Evolutionary conservation across 2,113 vertebrate species (phyloP).

Genomic region (Damaliscus lunatus): DNA sequence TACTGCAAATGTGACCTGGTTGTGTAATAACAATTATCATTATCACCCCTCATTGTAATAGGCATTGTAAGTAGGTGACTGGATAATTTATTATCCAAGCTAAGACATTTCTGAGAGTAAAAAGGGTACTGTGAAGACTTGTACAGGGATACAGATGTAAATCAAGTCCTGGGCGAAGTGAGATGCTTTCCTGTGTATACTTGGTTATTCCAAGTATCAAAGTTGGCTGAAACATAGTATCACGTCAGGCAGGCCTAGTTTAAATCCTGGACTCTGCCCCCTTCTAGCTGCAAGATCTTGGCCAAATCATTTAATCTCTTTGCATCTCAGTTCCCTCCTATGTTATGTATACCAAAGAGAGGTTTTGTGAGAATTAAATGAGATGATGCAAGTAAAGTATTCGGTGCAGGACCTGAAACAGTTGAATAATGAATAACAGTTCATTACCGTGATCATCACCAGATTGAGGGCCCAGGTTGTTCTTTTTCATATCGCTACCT

Average conservation of each 20-base stretch:
- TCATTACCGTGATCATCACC: not conserved
- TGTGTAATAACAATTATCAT: not conserved
- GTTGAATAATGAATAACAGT: not conserved
- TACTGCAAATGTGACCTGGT: not conserved
- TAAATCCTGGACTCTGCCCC: not conserved
- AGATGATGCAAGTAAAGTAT: not conserved
- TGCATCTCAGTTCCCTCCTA: not conserved
- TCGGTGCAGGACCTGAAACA: not conserved
- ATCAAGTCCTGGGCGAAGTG: not conserved
- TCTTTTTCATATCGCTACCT: not conserved
- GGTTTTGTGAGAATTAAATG: not conserved
- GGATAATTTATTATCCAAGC: not conserved
- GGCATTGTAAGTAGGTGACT: not conserved
- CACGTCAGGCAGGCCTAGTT: not conserved
- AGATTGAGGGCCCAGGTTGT: not conserved
- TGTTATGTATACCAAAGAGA: not conserved
- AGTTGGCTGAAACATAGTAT: not conserved
- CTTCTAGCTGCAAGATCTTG: not conserved
- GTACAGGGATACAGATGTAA: not conserved
- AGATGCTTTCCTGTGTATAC: not conserved
- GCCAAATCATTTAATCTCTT: not conserved
- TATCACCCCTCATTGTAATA: not conserved
- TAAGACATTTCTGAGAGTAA: not conserved
- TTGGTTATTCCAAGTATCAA: not conserved
- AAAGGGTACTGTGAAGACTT: not conserved